Percentiles rank a stretch among this genome's conserved stretches.
phyloP scores from a whole-genome alignment of 2,113 vertebrate species.

The Colius striatus region DNA sequence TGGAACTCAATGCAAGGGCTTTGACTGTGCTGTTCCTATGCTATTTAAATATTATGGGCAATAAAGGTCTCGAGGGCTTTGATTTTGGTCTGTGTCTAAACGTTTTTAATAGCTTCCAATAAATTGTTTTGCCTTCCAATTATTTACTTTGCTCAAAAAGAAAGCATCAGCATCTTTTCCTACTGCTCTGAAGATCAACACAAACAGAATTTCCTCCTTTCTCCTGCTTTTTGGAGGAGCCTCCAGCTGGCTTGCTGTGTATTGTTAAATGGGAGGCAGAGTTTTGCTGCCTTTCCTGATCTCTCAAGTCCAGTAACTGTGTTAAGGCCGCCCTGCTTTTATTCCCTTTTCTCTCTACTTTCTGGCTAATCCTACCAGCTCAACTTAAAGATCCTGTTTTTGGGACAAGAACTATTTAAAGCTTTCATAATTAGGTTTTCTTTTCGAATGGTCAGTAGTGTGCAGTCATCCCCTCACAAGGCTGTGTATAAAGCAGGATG shows the following conservation, averaged over 20 bases:
- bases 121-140: not conserved
- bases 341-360: not conserved
- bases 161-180: not conserved
- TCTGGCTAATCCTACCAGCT: not conserved
- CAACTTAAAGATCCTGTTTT: not conserved
- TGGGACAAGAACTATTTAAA: not conserved
- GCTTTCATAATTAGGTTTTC: not conserved
- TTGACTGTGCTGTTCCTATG: not conserved
- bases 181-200: not conserved
- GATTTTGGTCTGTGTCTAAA: not conserved
- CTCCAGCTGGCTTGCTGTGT: not conserved
- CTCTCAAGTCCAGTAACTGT: not conserved
- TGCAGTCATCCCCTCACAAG: accelerated
- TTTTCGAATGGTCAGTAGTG: not conserved
- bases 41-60: not conserved
- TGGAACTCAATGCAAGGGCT: not conserved
- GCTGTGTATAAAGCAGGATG: not conserved
- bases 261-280: not conserved
- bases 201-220: not conserved
- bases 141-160: not conserved
- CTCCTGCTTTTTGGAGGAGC: not conserved
- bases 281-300: not conserved
- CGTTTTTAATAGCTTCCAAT: not conserved
- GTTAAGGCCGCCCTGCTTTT: not conserved
- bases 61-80: not conserved